Conservation (phyloP, 2,888 invertebrate species). For the Ditula angustiorana region DNA sequence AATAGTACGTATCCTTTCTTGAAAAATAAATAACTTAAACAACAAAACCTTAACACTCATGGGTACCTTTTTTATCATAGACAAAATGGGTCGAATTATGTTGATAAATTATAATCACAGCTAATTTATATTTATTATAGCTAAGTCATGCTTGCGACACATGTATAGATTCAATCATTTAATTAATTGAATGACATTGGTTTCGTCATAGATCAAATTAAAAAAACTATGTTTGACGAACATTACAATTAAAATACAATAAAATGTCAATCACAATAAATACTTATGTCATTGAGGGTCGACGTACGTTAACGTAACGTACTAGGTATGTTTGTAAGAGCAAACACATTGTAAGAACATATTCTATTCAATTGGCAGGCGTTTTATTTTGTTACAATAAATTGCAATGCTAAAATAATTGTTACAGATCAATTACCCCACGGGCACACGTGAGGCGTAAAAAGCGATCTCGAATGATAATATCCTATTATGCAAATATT, state of each 20-base stretch:
- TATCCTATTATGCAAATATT: no score
- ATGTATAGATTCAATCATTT: no score
- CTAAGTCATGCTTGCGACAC: no score
- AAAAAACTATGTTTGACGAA: background rate
- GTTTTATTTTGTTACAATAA: conserved; percentile 39
- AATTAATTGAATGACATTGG: no score
- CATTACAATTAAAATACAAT: background rate
- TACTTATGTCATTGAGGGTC: no score
- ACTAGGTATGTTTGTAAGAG: background rate
- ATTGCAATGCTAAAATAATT: background rate
- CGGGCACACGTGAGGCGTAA: conserved; percentile 9
- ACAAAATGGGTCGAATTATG: background rate
- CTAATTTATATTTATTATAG: no score
- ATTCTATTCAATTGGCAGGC: conserved; percentile 44
- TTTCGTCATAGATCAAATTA: no score
- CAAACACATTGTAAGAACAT: conserved; percentile 13
- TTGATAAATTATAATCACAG: background rate
- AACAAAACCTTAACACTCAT: background rate
- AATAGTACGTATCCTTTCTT: no score
- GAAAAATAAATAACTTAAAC: background rate
- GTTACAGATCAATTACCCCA: background rate
- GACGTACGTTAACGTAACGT: no score
- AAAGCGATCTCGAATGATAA: background rate
- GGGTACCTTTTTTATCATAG: background rate
- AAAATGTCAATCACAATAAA: no score